phyloP scores from a whole-genome alignment of 2,888 invertebrate species.

The Tigriopus californicus region DNA sequence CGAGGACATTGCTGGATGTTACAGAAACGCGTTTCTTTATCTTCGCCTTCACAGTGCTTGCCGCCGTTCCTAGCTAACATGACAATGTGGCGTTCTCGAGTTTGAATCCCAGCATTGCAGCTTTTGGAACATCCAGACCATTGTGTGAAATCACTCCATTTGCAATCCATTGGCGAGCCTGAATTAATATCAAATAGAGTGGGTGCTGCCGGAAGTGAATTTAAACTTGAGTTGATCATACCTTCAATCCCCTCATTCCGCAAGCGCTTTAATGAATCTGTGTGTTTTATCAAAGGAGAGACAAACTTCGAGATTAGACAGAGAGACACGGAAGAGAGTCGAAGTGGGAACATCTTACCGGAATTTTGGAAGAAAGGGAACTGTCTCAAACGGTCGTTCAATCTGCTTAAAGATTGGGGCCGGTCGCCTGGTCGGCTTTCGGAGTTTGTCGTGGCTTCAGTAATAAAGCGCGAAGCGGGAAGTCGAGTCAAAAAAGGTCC shows the following conservation, averaged over 20 bases:
- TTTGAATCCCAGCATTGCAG: conserved; percentile 9
- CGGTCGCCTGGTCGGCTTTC: too few relatives aligned
- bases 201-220: too few relatives aligned
- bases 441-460: too few relatives aligned
- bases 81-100: not conserved
- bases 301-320: not conserved
- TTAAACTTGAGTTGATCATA: too few relatives aligned
- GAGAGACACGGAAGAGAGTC: not conserved
- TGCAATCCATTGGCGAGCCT: conserved; percentile 10
- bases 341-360: too few relatives aligned
- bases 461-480: too few relatives aligned
- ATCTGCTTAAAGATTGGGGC: too few relatives aligned
- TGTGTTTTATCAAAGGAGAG: not conserved
- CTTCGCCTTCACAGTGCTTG: conserved; percentile 5
- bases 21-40: conserved; percentile 1
- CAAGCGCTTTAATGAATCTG: not conserved
- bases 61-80: conserved; percentile 11
- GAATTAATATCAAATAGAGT: not conserved
- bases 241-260: too few relatives aligned
- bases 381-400: too few relatives aligned
- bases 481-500: too few relatives aligned
- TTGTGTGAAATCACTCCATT: conserved; percentile 4
- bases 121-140: conserved; percentile 9
- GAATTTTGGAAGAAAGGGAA: too few relatives aligned
- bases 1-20: conserved; percentile 8